Evolutionary conservation across 2,113 vertebrate genomes (phyloP).

Genomic region (Scortum barcoo): DNA sequence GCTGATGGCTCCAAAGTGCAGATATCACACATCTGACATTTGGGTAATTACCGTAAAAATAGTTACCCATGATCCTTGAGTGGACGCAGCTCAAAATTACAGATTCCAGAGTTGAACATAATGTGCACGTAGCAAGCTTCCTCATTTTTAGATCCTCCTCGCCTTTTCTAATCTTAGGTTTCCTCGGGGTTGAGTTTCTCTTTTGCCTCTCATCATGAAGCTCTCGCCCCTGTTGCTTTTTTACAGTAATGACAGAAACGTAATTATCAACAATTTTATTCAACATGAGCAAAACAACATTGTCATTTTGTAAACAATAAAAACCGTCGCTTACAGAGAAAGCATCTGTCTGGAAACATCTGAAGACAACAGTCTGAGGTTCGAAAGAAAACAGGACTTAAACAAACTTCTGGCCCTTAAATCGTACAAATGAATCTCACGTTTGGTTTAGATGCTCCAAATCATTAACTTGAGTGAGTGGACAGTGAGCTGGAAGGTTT

Average conservation of each 20-base stretch:
- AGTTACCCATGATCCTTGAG: slow-evolving; percentile 47
- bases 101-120: slow-evolving; percentile 48
- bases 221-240: neutral
- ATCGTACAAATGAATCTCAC: slow-evolving; percentile 14
- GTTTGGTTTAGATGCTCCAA: slow-evolving; percentile 13
- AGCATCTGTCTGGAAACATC: slow-evolving; percentile 24
- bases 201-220: slow-evolving; percentile 18
- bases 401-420: slow-evolving; percentile 15
- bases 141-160: slow-evolving; percentile 22
- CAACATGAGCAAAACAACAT: slow-evolving; percentile 52
- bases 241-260: slow-evolving; percentile 35
- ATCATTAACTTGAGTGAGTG: slow-evolving; percentile 17
- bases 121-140: slow-evolving; percentile 22
- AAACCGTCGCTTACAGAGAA: slow-evolving; percentile 49
- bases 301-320: slow-evolving; percentile 53
- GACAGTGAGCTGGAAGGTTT: slow-evolving; percentile 8
- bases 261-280: slow-evolving; percentile 63
- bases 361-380: slow-evolving; percentile 46
- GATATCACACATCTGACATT: slow-evolving; percentile 33
- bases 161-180: slow-evolving; percentile 43
- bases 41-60: slow-evolving; percentile 46
- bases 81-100: slow-evolving; percentile 52
- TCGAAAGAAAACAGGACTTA: slow-evolving; percentile 12
- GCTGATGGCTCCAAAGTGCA: slow-evolving; percentile 14
- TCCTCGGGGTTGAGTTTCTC: slow-evolving; percentile 1